phyloP scores from a whole-genome alignment of 2,797 vertebrate species.

The Acrossocheilus fasciatus region DNA sequence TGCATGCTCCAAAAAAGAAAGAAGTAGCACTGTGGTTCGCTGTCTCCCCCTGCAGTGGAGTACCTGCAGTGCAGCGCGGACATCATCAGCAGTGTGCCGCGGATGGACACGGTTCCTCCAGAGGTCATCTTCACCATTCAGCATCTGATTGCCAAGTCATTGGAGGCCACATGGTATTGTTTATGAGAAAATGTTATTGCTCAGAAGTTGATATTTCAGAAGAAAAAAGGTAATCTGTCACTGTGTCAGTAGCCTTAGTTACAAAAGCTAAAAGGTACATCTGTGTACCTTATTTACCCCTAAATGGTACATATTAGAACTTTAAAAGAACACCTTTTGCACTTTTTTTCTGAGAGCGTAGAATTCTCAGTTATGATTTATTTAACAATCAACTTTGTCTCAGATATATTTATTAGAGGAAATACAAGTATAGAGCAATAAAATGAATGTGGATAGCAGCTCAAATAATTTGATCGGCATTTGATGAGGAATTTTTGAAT shows the following conservation, averaged over 20 bases:
- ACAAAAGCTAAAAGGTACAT: neutral
- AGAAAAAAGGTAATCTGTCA: neutral
- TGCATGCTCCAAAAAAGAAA: neutral
- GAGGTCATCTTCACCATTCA: slow-evolving; percentile 67
- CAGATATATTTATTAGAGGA: neutral
- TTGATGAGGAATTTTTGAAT: too few relatives aligned
- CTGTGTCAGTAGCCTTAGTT: neutral
- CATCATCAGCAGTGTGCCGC: neutral
- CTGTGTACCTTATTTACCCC: neutral
- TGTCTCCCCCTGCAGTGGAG: slow-evolving; percentile 15
- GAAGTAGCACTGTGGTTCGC: neutral
- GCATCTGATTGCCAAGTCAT: slow-evolving; percentile 62
- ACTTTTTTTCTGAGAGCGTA: neutral
- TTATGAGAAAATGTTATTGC: neutral
- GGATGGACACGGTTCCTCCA: slow-evolving; percentile 38
- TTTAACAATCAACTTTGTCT: neutral
- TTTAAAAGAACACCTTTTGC: neutral
- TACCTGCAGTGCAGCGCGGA: slow-evolving; percentile 41
- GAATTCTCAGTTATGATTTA: neutral
- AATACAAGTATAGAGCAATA: neutral
- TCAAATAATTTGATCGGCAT: too few relatives aligned
- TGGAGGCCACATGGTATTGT: slow-evolving; percentile 70
- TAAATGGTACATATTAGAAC: neutral
- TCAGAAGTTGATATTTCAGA: neutral
- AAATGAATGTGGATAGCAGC: neutral